Conservation (phyloP, 1,140 invertebrate species). For the Danaus melanippus region DNA sequence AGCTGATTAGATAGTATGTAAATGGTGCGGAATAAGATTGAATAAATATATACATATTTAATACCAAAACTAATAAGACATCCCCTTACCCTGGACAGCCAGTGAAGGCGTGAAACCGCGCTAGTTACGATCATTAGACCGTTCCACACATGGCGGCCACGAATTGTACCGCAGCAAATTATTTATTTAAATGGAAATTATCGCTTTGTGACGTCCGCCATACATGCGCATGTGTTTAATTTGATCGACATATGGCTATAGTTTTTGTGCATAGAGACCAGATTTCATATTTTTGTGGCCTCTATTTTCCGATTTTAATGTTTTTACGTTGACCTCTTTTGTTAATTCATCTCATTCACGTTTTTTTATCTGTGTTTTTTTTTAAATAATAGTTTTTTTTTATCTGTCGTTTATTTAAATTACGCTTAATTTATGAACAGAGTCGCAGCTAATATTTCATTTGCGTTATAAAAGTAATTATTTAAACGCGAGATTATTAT, state of each 20-base stretch:
- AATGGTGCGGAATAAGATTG: no score
- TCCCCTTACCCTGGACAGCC: slow-evolving; percentile 7
- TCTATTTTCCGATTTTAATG: background rate
- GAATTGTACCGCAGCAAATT: slow-evolving; percentile 61
- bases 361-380: no score
- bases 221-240: slow-evolving; percentile 48
- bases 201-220: slow-evolving; percentile 46
- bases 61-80: background rate
- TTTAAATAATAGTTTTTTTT: no score
- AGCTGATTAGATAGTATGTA: no score
- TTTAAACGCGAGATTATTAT: no score
- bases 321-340: background rate
- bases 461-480: no score
- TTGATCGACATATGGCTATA: slow-evolving; percentile 38
- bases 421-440: no score
- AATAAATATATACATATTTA: no score
- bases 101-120: slow-evolving; percentile 61
- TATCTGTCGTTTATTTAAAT: no score
- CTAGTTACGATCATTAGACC: slow-evolving; percentile 55
- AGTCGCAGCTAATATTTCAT: no score
- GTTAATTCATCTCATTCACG: no score
- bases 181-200: slow-evolving; percentile 70
- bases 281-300: slow-evolving; percentile 2
- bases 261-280: slow-evolving; percentile 23
- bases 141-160: slow-evolving; percentile 49